phyloP scores from a whole-genome alignment of 2,797 vertebrate species.

The Hyperoplus immaculatus region DNA sequence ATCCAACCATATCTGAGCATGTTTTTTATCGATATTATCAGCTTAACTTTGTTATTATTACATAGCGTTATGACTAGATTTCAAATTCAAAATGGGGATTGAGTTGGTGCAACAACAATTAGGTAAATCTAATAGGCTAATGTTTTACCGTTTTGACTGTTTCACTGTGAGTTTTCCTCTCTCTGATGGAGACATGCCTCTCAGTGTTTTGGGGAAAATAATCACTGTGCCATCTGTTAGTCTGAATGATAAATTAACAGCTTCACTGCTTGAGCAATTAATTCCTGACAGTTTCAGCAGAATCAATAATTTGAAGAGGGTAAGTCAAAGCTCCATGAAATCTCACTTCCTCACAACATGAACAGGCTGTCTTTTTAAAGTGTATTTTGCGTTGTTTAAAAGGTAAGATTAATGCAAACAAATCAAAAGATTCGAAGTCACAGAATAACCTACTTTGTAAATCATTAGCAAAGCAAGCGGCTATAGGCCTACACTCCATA shows the following conservation, averaged over 20 bases:
- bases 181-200: constrained; percentile 51
- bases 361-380: constrained; percentile 6
- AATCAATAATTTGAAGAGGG: constrained; percentile 64
- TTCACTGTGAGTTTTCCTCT: constrained; percentile 22
- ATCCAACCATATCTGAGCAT: neutral
- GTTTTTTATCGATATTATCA: no score
- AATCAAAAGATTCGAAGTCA: neutral
- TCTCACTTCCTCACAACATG: constrained; percentile 36
- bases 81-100: neutral
- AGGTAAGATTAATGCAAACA: constrained; percentile 47
- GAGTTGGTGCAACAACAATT: neutral
- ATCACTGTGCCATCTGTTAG: constrained; percentile 71
- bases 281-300: constrained; percentile 66
- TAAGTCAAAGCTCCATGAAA: constrained; percentile 52
- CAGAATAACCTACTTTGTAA: neutral
- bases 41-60: neutral
- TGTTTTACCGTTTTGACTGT: constrained; percentile 4
- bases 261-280: constrained; percentile 62
- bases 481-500: neutral
- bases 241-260: constrained; percentile 62
- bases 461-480: constrained; percentile 6
- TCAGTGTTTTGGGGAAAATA: constrained; percentile 57
- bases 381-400: constrained; percentile 23
- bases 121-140: neutral
- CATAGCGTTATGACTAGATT: neutral